These are phyloP conservation scores for Oncorhynchus clarkii DNA, from an alignment of 2,113 vertebrate genomes.

Conservation along the genomic window DNA sequence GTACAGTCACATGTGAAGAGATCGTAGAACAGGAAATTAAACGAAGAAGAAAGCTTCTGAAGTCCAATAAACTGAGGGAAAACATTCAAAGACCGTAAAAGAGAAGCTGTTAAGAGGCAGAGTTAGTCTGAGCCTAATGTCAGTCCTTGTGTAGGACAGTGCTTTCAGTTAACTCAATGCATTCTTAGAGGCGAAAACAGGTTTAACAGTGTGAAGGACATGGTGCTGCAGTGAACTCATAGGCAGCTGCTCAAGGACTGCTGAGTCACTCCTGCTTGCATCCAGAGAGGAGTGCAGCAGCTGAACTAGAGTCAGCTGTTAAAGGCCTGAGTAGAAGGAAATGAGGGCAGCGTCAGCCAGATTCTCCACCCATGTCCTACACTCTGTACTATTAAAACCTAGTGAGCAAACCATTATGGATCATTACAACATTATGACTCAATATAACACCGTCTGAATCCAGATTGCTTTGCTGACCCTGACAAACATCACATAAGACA, in stretches of 20 bases:
- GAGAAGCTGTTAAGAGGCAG: neutral
- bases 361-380: conserved; percentile 9
- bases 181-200: neutral
- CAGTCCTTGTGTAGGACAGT: neutral
- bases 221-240: neutral
- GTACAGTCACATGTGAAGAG: conserved; percentile 11
- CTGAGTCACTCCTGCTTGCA: conserved; percentile 46
- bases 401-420: neutral
- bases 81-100: neutral
- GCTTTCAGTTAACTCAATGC: neutral
- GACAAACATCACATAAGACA: conserved; percentile 1
- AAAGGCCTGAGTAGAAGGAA: neutral
- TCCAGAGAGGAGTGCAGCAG: conserved; percentile 27
- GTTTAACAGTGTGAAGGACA: neutral
- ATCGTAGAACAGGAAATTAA: neutral
- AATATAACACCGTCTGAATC: neutral
- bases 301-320: neutral
- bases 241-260: conserved; percentile 21
- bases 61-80: neutral
- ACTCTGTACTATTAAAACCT: neutral
- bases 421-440: neutral
- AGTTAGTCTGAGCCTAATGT: neutral
- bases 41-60: neutral
- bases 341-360: neutral
- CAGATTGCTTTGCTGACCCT: conserved; percentile 36